A percentile compares a stretch with the other conserved stretches of the same genome.
These are phyloP conservation scores for Nesometra sesokonis DNA, from an alignment of 35 echinoderm and acorn worm species.

Conservation along the genomic window DNA sequence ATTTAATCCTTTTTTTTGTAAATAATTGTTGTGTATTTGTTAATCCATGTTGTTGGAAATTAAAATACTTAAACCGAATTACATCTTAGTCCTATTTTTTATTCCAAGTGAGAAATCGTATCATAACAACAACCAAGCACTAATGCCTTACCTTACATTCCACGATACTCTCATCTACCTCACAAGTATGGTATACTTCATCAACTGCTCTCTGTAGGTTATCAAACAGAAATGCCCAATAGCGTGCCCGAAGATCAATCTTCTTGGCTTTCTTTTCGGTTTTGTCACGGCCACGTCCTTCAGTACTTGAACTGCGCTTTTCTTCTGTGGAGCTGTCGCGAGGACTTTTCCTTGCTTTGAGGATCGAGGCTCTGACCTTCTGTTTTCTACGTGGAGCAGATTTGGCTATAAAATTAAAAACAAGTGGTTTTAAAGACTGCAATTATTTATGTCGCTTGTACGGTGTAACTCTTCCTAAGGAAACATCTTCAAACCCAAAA, in stretches of 20 bases:
- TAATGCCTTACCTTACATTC: conserved; percentile 95
- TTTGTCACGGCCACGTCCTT: not conserved
- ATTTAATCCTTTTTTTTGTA: too few species aligned
- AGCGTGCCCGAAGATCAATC: conserved; percentile 75
- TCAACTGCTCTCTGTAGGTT: conserved; percentile 94
- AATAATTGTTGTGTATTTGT: too few species aligned
- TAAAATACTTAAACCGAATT: too few species aligned
- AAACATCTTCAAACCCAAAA: too few species aligned
- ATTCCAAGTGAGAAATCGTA: too few species aligned
- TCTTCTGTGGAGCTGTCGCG: conserved; percentile 18
- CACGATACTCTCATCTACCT: conserved; percentile 93
- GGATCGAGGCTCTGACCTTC: not conserved
- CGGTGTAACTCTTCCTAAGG: too few species aligned
- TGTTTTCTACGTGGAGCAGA: not conserved
- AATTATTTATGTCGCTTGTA: too few species aligned
- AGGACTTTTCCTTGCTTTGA: not conserved
- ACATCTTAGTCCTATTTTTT: too few species aligned
- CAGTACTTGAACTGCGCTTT: conserved; percentile 25
- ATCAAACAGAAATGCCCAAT: conserved; percentile 97
- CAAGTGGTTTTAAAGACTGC: too few species aligned
- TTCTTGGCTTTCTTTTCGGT: conserved; percentile 43
- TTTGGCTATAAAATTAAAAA: not conserved
- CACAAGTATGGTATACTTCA: conserved; percentile 98
- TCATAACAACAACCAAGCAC: not conserved
- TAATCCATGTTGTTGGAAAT: too few species aligned